phyloP scores from a whole-genome alignment of 2,888 invertebrate genomes.

The Isotomurus palustris region DNA sequence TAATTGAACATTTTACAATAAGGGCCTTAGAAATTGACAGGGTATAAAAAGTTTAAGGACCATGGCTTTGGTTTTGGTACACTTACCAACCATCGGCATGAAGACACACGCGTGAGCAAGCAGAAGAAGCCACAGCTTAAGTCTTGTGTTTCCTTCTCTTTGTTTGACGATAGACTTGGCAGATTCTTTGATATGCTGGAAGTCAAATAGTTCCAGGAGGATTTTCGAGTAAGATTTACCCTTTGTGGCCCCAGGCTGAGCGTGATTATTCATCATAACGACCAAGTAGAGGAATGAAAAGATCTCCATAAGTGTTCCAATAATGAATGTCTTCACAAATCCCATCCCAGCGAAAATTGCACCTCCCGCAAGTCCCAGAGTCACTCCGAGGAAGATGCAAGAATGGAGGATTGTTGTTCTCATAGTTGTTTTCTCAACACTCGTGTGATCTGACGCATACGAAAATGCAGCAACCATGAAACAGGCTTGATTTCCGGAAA shows the following conservation, averaged over 20 bases:
- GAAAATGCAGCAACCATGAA: constrained; percentile 79
- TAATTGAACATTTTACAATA: too few species aligned
- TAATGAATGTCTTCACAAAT: constrained; percentile 48
- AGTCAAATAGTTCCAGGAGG: constrained; percentile 36
- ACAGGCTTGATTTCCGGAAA: constrained; percentile 38
- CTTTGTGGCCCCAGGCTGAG: constrained; percentile 33
- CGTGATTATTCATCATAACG: constrained; percentile 31
- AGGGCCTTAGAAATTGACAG: not conserved
- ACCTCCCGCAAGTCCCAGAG: constrained; percentile 72
- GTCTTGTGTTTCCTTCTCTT: constrained; percentile 58
- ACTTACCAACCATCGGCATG: constrained; percentile 39
- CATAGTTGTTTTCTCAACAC: constrained; percentile 64
- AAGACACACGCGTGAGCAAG: constrained; percentile 51
- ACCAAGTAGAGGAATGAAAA: constrained; percentile 49
- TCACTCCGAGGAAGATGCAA: constrained; percentile 76
- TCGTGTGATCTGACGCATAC: constrained; percentile 75
- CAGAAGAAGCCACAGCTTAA: constrained; percentile 65
- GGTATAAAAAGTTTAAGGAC: not conserved
- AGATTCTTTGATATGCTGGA: constrained; percentile 53
- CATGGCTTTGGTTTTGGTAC: not conserved
- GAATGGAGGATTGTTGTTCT: constrained; percentile 77
- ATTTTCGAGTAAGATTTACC: constrained; percentile 26
- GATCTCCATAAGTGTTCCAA: constrained; percentile 47
- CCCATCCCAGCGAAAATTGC: constrained; percentile 63
- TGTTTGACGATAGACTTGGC: constrained; percentile 59